Percentiles rank a stretch among this genome's conserved stretches.
Conservation (phyloP, 2,797 vertebrate species). For the Arnoldichthys spilopterus region DNA sequence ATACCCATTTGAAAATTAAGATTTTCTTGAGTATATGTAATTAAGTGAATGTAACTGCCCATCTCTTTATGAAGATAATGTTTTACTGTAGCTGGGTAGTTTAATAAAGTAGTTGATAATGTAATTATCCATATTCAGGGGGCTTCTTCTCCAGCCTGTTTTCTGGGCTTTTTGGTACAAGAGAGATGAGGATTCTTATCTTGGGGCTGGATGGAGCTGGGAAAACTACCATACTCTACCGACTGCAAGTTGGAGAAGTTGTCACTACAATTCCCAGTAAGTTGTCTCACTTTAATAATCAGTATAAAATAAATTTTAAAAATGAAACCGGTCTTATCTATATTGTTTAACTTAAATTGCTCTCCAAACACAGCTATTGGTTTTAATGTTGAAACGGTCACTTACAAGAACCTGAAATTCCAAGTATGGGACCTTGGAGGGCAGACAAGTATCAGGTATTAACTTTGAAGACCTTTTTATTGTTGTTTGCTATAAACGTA, state of each 20-base stretch:
- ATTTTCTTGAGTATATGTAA: too few relatives aligned
- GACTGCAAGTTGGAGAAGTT: slow-evolving; percentile 97
- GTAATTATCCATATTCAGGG: slow-evolving; percentile 72
- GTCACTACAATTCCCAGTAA: slow-evolving; percentile 98
- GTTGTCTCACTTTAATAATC: slow-evolving; percentile 57
- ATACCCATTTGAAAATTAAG: too few relatives aligned
- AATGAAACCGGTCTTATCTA: background rate
- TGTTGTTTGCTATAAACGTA: background rate
- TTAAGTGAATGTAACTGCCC: background rate
- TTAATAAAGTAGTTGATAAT: background rate
- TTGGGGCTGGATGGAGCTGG: slow-evolving; percentile 96
- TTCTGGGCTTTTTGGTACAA: slow-evolving; percentile 92
- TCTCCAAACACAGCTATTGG: slow-evolving; percentile 86
- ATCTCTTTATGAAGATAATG: background rate
- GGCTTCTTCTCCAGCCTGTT: slow-evolving; percentile 96
- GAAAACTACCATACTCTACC: slow-evolving; percentile 97
- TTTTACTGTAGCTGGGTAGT: background rate
- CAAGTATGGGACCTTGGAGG: slow-evolving; percentile 99
- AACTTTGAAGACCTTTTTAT: too few relatives aligned
- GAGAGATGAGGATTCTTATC: slow-evolving; percentile 98
- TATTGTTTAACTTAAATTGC: background rate
- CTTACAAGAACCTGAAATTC: slow-evolving; percentile 96
- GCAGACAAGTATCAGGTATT: slow-evolving; percentile 96
- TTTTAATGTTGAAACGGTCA: slow-evolving; percentile 97
- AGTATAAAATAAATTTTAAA: background rate